Percentiles rank a stretch among this genome's conserved stretches.
Evolutionary conservation across 2,888 invertebrate genomes (phyloP).

Genomic region (Zhengitettix transpicula): DNA sequence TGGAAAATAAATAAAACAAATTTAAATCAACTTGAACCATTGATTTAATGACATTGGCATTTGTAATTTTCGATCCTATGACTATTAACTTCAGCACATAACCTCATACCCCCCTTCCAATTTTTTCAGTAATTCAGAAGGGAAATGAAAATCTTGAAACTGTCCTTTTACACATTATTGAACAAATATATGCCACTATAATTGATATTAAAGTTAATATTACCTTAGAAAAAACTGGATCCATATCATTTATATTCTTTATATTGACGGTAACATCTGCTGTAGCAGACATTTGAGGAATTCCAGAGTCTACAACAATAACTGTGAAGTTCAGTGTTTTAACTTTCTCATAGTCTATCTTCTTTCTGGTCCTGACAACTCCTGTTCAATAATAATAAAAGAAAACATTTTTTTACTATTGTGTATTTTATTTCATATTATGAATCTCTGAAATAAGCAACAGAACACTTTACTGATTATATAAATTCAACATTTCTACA

Average conservation of each 20-base stretch:
- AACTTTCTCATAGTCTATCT: slow-evolving; percentile 70
- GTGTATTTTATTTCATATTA: not conserved
- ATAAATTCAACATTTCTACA: too few relatives aligned
- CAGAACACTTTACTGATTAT: not conserved
- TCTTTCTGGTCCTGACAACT: slow-evolving; percentile 53
- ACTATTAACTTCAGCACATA: too few relatives aligned
- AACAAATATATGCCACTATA: too few relatives aligned
- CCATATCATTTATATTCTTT: slow-evolving; percentile 74
- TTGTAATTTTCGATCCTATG: too few relatives aligned
- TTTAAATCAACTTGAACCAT: too few relatives aligned
- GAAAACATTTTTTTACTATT: not conserved
- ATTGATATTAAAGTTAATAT: slow-evolving; percentile 7
- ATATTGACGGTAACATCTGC: slow-evolving; percentile 63
- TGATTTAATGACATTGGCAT: too few relatives aligned
- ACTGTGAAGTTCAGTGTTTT: slow-evolving; percentile 63
- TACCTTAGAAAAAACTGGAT: slow-evolving; percentile 54
- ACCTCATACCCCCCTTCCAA: too few relatives aligned
- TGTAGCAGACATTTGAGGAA: slow-evolving; percentile 62
- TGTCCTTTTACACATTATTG: too few relatives aligned
- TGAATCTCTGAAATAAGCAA: not conserved
- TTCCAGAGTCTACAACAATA: slow-evolving; percentile 70
- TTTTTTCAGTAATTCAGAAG: too few relatives aligned
- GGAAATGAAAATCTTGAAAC: too few relatives aligned
- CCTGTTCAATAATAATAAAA: slow-evolving; percentile 29
- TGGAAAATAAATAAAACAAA: too few relatives aligned